Evolutionary conservation across 2,888 invertebrate species (phyloP).

Genomic region (Amiota communis): DNA sequence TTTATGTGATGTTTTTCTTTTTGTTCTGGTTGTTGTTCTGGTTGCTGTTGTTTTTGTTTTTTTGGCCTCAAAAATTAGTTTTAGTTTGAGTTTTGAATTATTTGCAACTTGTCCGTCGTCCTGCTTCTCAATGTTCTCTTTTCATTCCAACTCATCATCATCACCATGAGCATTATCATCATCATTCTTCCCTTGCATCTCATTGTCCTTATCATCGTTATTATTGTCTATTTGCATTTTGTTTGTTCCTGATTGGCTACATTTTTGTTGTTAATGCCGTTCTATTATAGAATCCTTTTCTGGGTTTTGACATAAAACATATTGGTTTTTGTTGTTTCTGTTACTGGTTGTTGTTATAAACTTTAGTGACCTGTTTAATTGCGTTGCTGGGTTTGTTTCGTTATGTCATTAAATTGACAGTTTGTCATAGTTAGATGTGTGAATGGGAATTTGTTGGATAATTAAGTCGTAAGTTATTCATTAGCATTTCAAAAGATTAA

Average conservation of each 20-base stretch:
- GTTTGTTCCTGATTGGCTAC: conserved; percentile 23
- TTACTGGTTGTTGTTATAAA: neutral
- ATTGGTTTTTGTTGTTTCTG: neutral
- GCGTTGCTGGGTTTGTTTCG: conserved; percentile 8
- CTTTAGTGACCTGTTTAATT: conserved; percentile 25
- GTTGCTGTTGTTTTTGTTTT: conserved; percentile 12
- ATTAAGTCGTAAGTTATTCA: conserved; percentile 1
- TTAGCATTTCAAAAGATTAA: neutral
- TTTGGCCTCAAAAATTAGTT: conserved; percentile 14
- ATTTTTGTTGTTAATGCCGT: conserved; percentile 4
- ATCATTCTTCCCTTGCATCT: neutral
- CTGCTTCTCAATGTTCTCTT: neutral
- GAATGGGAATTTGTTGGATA: conserved; percentile 9
- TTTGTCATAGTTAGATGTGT: conserved; percentile 6
- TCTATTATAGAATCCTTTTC: neutral
- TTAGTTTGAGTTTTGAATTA: conserved; percentile 20
- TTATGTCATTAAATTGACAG: conserved; percentile 28
- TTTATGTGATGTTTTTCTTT: neutral
- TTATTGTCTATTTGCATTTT: conserved; percentile 16
- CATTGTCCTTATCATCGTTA: neutral
- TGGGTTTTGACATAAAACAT: neutral
- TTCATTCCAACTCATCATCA: neutral
- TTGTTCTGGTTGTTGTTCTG: neutral
- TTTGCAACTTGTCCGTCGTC: conserved; percentile 6
- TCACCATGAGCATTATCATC: neutral